A percentile compares a stretch with the other conserved stretches of the same genome.
Evolutionary conservation across 1,140 invertebrate genomes (phyloP).

Genomic region (Pseudomyrmex concolor): DNA sequence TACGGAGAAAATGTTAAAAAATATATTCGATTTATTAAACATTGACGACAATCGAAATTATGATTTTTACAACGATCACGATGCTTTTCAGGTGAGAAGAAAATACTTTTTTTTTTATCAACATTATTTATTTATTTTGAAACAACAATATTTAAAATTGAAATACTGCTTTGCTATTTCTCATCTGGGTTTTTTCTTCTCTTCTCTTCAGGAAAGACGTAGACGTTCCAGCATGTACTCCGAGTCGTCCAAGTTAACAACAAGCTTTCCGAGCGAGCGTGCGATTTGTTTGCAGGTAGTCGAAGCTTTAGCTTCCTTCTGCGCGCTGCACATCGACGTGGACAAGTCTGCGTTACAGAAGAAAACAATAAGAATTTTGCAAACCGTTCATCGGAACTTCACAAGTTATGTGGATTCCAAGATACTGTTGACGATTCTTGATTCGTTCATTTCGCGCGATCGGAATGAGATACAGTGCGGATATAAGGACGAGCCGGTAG

Average conservation of each 20-base stretch:
- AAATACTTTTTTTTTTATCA: slow-evolving; percentile 12
- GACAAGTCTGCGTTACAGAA: slow-evolving; percentile 63
- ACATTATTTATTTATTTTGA: too few species aligned
- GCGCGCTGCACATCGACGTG: slow-evolving; percentile 58
- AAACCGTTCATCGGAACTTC: slow-evolving; percentile 72
- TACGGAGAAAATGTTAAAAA: slow-evolving; percentile 65
- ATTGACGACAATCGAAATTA: slow-evolving; percentile 20
- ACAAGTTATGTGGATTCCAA: slow-evolving; percentile 57
- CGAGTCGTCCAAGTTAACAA: background rate
- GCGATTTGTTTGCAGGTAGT: slow-evolving; percentile 54
- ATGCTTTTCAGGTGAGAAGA: slow-evolving; percentile 30
- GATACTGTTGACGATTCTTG: slow-evolving; percentile 70
- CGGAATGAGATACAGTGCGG: slow-evolving; percentile 54
- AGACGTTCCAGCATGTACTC: background rate
- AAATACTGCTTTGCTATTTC: too few species aligned
- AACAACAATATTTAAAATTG: too few species aligned
- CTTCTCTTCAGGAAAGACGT: background rate
- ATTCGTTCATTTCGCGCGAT: slow-evolving; percentile 58
- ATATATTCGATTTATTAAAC: slow-evolving; percentile 70
- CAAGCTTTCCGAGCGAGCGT: background rate
- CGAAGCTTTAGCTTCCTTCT: slow-evolving; percentile 68
- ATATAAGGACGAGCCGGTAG: slow-evolving; percentile 44
- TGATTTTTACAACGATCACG: slow-evolving; percentile 29
- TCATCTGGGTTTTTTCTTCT: background rate
- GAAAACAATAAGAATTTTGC: slow-evolving; percentile 68